Percentiles rank a stretch among this genome's conserved stretches.
These are phyloP conservation scores for Drosophila leontia DNA, from an alignment of 1,140 invertebrate species.

Conservation along the genomic window DNA sequence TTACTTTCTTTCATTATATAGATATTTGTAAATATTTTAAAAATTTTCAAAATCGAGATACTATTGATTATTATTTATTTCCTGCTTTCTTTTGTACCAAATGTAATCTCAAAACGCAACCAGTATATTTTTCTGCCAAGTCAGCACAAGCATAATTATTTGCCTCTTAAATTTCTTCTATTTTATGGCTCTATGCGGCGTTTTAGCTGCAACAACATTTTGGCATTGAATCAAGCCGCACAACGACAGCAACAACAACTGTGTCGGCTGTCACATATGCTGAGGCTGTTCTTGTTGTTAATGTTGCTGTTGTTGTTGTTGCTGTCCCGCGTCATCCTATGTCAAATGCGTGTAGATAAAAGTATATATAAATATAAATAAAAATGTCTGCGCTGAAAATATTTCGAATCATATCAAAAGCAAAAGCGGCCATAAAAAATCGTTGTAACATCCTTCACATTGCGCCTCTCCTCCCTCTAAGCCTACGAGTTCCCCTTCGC, in stretches of 20 bases:
- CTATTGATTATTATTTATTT: not conserved
- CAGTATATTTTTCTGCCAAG: slow-evolving; percentile 16
- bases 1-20: too few species aligned
- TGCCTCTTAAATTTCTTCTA: slow-evolving; percentile 31
- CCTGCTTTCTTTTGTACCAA: not conserved
- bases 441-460: slow-evolving; percentile 56
- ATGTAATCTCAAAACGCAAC: not conserved
- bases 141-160: slow-evolving; percentile 40
- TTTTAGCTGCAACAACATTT: slow-evolving; percentile 62
- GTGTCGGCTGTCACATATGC: slow-evolving; percentile 43
- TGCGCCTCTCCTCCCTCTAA: not conserved
- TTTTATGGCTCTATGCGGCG: slow-evolving; percentile 42
- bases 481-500: slow-evolving; percentile 5
- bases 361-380: slow-evolving; percentile 64
- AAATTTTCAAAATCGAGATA: too few species aligned
- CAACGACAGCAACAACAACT: slow-evolving; percentile 26
- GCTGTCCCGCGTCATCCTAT: slow-evolving; percentile 49
- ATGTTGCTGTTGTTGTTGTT: slow-evolving; percentile 9
- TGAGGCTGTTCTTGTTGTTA: slow-evolving; percentile 23
- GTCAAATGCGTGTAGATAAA: slow-evolving; percentile 53
- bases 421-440: slow-evolving; percentile 69
- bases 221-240: slow-evolving; percentile 47
- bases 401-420: slow-evolving; percentile 68
- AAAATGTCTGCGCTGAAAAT: slow-evolving; percentile 73
- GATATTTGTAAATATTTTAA: too few species aligned